phyloP scores from a whole-genome alignment of 2,888 invertebrate species.

The Drosophila suboccidentalis region DNA sequence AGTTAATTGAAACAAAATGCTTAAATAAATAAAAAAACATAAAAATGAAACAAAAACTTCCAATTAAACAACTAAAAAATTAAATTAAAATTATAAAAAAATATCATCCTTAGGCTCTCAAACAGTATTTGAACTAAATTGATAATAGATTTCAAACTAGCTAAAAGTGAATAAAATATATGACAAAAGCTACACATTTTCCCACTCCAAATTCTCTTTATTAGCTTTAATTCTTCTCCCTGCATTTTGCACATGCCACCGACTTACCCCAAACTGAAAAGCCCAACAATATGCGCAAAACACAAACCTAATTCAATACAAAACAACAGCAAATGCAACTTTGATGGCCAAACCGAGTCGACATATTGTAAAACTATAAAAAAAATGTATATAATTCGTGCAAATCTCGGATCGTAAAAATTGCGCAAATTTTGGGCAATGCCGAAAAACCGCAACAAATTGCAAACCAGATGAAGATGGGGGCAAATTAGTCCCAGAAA shows the following conservation, averaged over 20 bases:
- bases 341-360: conserved; percentile 63
- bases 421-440: conserved; percentile 64
- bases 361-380: conserved; percentile 81
- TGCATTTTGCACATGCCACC: conserved; percentile 2
- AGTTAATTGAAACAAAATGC: not conserved
- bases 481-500: conserved; percentile 63
- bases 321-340: conserved; percentile 59
- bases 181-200: not conserved
- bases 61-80: no score
- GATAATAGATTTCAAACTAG: not conserved
- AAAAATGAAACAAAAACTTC: no score
- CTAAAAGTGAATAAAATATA: not conserved
- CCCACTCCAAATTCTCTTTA: not conserved
- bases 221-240: not conserved
- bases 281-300: conserved; percentile 26
- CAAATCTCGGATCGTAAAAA: conserved; percentile 77
- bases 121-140: not conserved
- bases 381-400: conserved; percentile 69
- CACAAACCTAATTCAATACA: conserved; percentile 43
- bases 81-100: no score
- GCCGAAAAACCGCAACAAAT: conserved; percentile 74
- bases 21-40: not conserved
- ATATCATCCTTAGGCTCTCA: no score
- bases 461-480: conserved; percentile 27
- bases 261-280: conserved; percentile 9